Base-by-base conservation (phyloP, 2,888 invertebrate species). In the Brachylomia viminalis region DNA sequence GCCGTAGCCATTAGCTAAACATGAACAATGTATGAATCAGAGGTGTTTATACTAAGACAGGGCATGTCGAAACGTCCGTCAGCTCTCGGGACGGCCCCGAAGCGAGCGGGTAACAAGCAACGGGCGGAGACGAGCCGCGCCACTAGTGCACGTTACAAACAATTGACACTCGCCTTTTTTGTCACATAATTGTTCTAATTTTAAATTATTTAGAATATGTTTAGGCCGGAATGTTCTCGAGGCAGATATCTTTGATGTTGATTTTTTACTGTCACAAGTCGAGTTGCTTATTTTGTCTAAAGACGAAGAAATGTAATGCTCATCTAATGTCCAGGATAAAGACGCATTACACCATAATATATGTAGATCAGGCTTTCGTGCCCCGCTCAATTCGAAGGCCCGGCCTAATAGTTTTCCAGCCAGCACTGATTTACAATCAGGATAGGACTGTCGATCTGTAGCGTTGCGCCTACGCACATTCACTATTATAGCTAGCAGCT, bases 381-480 rank as follows among this genome's bases (percentile, higher is more conserved):
- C 76, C 77, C 86, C 87, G 88, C 87, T 87, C 86, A 83, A 86
- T 89, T 86, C 86, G 86, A 87, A 82, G 86, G 85, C 86, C 84
- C 86, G 87, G 87, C 89, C 87, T 91, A 92, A 92, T 92, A 92
- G 92, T 92, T 91, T 91, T 88, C 91, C 86, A 89, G 88, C 90
- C 90, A 89, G 92, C 90, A 91, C 95, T 95, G 96, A 96, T 96
- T 96, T 96, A 96, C 95, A 96, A 96, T 96, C 96, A 94, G 94
- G 93, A 93, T 93, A 92, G 93, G 92, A 87, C 93, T 95, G 95
- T 95, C 95, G 96, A 95, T 96, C 95, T 93, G 92, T 89, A 90
- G 91, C 92, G 86, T 88, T 92, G 93, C 95, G 95, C 96, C 96
- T 93, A 96, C 95, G 95, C 95, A 91, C 88, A 86, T 84, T 88